phyloP scores from a whole-genome alignment of 2,888 invertebrate species.

The Calliphora vomitoria region DNA sequence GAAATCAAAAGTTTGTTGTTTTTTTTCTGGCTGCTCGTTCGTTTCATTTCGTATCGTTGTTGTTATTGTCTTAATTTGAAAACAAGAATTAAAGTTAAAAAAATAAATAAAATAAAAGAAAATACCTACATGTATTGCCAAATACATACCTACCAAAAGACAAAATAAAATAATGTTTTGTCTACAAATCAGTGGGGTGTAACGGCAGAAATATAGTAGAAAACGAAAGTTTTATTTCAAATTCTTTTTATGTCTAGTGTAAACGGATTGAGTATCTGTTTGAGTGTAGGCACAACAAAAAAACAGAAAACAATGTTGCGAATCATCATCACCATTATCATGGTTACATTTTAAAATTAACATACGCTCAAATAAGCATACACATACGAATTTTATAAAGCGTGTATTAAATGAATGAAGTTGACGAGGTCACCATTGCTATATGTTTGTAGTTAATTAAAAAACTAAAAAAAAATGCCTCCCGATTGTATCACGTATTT shows the following conservation, averaged over 20 bases:
- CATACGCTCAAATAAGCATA: slow-evolving; percentile 10
- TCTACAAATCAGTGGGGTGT: slow-evolving; percentile 55
- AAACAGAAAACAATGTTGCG: background rate
- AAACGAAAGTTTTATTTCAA: slow-evolving; percentile 48
- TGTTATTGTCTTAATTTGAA: slow-evolving; percentile 51
- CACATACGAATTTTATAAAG: slow-evolving; percentile 1
- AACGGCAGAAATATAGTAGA: slow-evolving; percentile 22
- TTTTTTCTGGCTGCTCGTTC: slow-evolving; percentile 24
- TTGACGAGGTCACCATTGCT: slow-evolving; percentile 47
- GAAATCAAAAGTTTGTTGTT: slow-evolving; percentile 69
- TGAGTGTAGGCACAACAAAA: background rate
- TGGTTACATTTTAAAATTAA: slow-evolving; percentile 38
- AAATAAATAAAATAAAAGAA: slow-evolving; percentile 18
- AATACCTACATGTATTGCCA: slow-evolving; percentile 17
- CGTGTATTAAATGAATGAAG: slow-evolving; percentile 34
- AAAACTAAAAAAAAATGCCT: slow-evolving; percentile 9
- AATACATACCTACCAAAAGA: slow-evolving; percentile 43
- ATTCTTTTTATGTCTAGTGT: slow-evolving; percentile 1
- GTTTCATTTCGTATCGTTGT: background rate
- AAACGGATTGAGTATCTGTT: slow-evolving; percentile 27
- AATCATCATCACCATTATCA: slow-evolving; percentile 42
- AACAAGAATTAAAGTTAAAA: slow-evolving; percentile 63
- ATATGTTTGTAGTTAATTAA: slow-evolving; percentile 7
- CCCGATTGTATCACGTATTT: slow-evolving; percentile 45
- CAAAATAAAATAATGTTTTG: slow-evolving; percentile 47